Conservation (phyloP, 1,140 invertebrate genomes). For the Heliconius himera region DNA sequence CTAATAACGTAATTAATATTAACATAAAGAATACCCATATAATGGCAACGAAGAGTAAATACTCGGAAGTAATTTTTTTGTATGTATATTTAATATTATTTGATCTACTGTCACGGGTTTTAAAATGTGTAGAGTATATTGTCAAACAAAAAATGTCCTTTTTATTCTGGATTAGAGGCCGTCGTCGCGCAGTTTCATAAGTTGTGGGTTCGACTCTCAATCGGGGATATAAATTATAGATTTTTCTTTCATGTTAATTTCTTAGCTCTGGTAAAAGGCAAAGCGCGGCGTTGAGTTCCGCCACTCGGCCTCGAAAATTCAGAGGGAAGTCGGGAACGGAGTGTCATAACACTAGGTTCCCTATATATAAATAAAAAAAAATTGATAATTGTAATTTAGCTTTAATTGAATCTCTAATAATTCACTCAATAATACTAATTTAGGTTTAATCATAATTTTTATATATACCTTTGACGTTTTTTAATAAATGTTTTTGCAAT, state of each 20-base stretch:
- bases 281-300: too few species aligned
- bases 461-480: background rate
- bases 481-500: slow-evolving; percentile 1
- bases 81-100: background rate
- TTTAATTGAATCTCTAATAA: background rate
- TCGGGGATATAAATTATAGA: too few species aligned
- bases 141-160: background rate
- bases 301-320: too few species aligned
- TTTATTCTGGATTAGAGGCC: background rate
- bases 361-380: too few species aligned
- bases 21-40: background rate
- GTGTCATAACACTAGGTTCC: too few species aligned
- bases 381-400: background rate
- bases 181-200: too few species aligned
- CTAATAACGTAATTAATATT: background rate
- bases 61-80: background rate
- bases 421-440: background rate
- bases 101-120: too few species aligned
- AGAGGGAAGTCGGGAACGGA: too few species aligned
- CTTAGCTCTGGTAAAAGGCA: too few species aligned
- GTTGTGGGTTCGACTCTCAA: too few species aligned
- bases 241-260: too few species aligned
- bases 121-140: background rate
- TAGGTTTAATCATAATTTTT: background rate
- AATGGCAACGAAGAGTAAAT: background rate